Percentiles rank a stretch among this genome's conserved stretches.
Conservation (phyloP, 2,888 invertebrate genomes). For the Dione vanillae region DNA sequence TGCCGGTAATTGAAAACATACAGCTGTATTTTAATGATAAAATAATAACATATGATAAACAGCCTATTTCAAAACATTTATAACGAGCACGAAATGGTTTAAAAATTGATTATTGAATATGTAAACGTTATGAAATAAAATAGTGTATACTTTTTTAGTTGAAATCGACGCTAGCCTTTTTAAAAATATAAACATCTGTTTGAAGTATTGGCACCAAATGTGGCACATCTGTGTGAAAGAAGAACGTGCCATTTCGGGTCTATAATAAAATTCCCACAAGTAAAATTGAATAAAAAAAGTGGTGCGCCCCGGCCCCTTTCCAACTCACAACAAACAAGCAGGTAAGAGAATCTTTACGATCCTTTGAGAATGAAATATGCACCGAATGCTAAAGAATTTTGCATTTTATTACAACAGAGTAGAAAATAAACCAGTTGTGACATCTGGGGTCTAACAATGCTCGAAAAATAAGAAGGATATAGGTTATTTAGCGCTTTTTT, state of each 20-base stretch:
- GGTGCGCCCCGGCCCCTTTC: constrained; percentile 74
- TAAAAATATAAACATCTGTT: constrained; percentile 67
- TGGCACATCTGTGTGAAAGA: constrained; percentile 72
- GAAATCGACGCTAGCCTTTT: not conserved
- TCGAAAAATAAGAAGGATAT: constrained; percentile 31
- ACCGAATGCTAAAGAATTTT: constrained; percentile 68
- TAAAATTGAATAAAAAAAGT: constrained; percentile 81
- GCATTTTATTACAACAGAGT: constrained; percentile 69
- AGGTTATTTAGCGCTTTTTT: constrained; percentile 14
- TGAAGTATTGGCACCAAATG: constrained; percentile 73
- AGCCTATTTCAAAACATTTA: constrained; percentile 25
- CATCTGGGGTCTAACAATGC: constrained; percentile 34
- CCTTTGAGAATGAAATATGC: constrained; percentile 75
- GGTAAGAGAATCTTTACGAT: constrained; percentile 82
- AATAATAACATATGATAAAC: constrained; percentile 55
- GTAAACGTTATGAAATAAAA: not conserved
- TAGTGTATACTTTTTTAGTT: not conserved
- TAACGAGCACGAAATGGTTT: constrained; percentile 34
- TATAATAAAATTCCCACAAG: constrained; percentile 83
- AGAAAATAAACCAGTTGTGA: constrained; percentile 38
- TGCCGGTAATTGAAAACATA: constrained; percentile 73
- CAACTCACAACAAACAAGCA: constrained; percentile 81
- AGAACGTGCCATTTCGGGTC: constrained; percentile 80
- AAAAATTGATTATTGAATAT: not conserved
- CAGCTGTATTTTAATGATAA: constrained; percentile 64